Percentiles rank a stretch among this genome's conserved stretches.
phyloP scores from a whole-genome alignment of 2,797 vertebrate genomes.

The Malurus splendens region DNA sequence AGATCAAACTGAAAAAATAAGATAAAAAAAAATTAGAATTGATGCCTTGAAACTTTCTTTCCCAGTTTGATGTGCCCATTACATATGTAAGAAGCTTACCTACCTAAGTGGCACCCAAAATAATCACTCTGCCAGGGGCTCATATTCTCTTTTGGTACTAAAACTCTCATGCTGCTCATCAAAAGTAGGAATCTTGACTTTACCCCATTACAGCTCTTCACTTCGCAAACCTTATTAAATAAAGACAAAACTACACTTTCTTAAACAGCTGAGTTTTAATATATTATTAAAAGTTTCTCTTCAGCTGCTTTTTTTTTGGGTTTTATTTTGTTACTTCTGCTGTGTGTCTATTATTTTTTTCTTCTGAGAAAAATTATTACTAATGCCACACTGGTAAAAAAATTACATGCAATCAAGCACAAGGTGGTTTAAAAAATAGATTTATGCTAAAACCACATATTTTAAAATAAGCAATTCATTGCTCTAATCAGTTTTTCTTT shows the following conservation, averaged over 20 bases:
- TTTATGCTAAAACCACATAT: slow-evolving; percentile 49
- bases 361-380: not conserved
- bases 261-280: not conserved
- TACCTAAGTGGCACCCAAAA: not conserved
- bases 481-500: slow-evolving; percentile 44
- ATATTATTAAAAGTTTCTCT: not conserved
- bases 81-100: not conserved
- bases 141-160: not conserved
- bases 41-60: not conserved
- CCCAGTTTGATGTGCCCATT: not conserved
- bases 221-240: not conserved
- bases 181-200: not conserved
- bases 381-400: not conserved
- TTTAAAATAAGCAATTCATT: slow-evolving; percentile 40
- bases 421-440: slow-evolving; percentile 43
- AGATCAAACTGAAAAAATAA: not conserved
- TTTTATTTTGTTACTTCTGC: not conserved
- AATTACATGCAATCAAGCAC: slow-evolving; percentile 17
- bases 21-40: rapidly evolving
- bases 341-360: not conserved
- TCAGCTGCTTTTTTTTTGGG: rapidly evolving
- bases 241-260: not conserved
- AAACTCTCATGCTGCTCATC: not conserved
- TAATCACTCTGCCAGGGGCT: not conserved
- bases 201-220: not conserved